phyloP scores from a whole-genome alignment of 2,888 invertebrate genomes.

The Cerastoderma edule region DNA sequence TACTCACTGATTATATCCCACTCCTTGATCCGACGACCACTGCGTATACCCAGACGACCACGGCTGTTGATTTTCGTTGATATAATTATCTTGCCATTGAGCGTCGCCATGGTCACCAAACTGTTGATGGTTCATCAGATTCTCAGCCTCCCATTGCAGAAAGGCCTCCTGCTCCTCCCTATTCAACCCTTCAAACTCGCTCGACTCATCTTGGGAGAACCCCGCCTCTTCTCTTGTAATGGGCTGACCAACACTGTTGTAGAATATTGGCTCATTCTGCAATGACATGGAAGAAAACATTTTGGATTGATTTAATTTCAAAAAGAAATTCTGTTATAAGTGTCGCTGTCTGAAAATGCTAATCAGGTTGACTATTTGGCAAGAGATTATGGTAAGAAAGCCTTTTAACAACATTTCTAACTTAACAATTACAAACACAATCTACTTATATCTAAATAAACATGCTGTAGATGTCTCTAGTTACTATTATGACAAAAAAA shows the following conservation, averaged over 20 bases:
- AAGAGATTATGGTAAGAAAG: no score
- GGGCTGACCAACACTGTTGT: constrained; percentile 70
- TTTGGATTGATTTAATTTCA: no score
- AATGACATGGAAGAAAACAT: constrained; percentile 23
- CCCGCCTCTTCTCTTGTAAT: constrained; percentile 74
- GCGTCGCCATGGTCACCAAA: constrained; percentile 30
- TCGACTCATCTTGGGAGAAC: constrained; percentile 58
- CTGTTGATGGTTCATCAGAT: constrained; percentile 41
- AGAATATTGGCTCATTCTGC: constrained; percentile 77
- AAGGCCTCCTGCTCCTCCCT: constrained; percentile 71
- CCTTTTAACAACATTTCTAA: no score
- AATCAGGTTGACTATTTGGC: no score
- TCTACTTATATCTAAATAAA: no score
- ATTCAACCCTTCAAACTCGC: constrained; percentile 64
- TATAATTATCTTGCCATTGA: constrained; percentile 32
- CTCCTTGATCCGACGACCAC: constrained; percentile 58
- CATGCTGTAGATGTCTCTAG: no score
- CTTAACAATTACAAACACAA: no score
- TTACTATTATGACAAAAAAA: no score
- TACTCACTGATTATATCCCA: constrained; percentile 47
- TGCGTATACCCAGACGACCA: constrained; percentile 58
- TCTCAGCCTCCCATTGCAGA: constrained; percentile 69
- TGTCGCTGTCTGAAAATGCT: no score
- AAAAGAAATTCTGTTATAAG: no score
- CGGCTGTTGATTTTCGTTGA: constrained; percentile 35